phyloP scores from a whole-genome alignment of 2,797 vertebrate species.

The Nyctibius grandis region DNA sequence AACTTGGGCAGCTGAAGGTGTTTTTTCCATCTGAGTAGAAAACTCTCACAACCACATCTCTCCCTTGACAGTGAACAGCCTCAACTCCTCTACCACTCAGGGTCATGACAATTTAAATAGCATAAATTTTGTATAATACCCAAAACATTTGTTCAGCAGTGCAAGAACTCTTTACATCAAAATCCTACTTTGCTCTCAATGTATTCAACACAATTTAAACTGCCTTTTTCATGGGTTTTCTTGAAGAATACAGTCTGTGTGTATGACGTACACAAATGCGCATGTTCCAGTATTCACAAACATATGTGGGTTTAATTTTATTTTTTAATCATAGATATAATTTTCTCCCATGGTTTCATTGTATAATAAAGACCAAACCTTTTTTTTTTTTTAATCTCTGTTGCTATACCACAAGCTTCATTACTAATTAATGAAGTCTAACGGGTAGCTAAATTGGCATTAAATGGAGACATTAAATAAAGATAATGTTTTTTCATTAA shows the following conservation, averaged over 20 bases:
- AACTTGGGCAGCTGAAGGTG: neutral
- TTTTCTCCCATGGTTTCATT: neutral
- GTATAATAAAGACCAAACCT: neutral
- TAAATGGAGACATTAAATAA: conserved; percentile 58
- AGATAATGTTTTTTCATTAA: conserved; percentile 70
- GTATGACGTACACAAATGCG: accelerated
- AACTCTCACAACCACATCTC: neutral
- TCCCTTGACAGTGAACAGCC: neutral
- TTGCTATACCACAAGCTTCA: conserved; percentile 47
- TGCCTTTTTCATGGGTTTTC: neutral
- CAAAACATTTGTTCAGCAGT: neutral
- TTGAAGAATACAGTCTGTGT: neutral
- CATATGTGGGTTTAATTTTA: neutral
- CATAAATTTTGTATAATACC: neutral
- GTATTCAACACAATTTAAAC: neutral
- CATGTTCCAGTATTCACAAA: neutral
- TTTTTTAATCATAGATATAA: neutral
- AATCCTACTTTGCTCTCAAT: neutral
- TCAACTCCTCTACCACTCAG: neutral
- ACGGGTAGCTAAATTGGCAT: conserved; percentile 58
- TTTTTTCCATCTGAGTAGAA: neutral
- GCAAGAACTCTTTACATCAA: neutral
- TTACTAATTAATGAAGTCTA: conserved; percentile 70
- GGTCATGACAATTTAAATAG: neutral
- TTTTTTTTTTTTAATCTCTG: neutral